phyloP scores from a whole-genome alignment of 2,888 invertebrate species.

The Malthinus seriepunctatus region DNA sequence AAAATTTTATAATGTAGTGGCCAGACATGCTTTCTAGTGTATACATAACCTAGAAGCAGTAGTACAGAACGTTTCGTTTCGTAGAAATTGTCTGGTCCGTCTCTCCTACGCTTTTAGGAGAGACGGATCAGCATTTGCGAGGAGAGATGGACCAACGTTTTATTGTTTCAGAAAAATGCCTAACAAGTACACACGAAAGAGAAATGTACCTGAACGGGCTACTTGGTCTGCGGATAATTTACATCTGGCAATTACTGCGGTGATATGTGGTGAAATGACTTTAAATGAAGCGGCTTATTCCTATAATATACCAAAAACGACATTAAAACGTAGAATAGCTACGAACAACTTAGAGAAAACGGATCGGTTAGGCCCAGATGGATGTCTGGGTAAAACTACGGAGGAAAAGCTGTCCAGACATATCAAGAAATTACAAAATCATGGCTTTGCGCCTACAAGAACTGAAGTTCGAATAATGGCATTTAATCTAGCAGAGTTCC shows the following conservation, averaged over 20 bases:
- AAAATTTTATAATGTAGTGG: too few relatives aligned
- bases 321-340: background rate
- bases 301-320: background rate
- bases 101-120: too few relatives aligned
- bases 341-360: background rate
- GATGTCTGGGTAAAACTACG: background rate
- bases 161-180: too few relatives aligned
- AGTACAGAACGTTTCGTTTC: too few relatives aligned
- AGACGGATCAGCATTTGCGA: too few relatives aligned
- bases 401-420: background rate
- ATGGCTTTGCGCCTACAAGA: slow-evolving; percentile 10
- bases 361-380: background rate
- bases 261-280: background rate
- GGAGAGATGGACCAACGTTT: too few relatives aligned
- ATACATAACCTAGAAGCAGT: too few relatives aligned
- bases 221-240: background rate
- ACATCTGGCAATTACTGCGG: background rate
- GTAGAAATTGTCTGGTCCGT: too few relatives aligned
- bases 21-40: too few relatives aligned
- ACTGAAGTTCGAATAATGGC: slow-evolving; percentile 10
- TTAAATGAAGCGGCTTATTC: background rate
- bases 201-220: background rate
- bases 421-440: background rate
- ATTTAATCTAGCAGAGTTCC: background rate
- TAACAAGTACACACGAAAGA: background rate